These are phyloP conservation scores for Orchesella flavescens DNA, from an alignment of 2,888 invertebrate species.

Conservation along the genomic window DNA sequence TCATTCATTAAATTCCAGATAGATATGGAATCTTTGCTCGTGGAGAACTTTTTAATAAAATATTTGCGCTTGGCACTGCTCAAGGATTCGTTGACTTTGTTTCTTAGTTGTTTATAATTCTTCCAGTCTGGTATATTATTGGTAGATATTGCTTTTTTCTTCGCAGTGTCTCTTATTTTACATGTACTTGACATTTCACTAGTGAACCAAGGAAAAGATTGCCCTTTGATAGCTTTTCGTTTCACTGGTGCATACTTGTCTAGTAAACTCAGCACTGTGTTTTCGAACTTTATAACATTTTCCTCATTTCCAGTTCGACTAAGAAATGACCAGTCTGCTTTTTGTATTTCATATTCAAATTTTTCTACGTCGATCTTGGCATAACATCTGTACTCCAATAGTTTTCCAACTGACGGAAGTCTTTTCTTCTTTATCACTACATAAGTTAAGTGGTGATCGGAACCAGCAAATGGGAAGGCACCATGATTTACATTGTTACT, in stretches of 20 bases:
- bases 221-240: not conserved
- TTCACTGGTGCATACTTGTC: not conserved
- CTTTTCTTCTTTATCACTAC: too few species aligned
- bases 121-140: not conserved
- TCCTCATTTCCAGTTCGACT: too few species aligned
- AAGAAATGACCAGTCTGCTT: too few species aligned
- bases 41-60: not conserved
- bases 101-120: not conserved
- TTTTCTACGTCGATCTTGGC: too few species aligned
- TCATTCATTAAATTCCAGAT: constrained; percentile 1
- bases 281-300: not conserved
- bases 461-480: too few species aligned
- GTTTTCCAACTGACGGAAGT: too few species aligned
- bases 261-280: too few species aligned
- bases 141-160: not conserved
- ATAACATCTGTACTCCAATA: too few species aligned
- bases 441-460: too few species aligned
- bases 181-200: not conserved
- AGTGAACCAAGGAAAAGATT: not conserved
- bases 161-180: not conserved
- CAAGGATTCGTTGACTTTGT: not conserved
- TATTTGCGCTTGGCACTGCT: not conserved
- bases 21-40: not conserved
- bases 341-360: too few species aligned
- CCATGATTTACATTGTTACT: too few species aligned